Evolutionary conservation across 2,888 invertebrate species (phyloP).

Genomic region (Catotricha subobsoleta): DNA sequence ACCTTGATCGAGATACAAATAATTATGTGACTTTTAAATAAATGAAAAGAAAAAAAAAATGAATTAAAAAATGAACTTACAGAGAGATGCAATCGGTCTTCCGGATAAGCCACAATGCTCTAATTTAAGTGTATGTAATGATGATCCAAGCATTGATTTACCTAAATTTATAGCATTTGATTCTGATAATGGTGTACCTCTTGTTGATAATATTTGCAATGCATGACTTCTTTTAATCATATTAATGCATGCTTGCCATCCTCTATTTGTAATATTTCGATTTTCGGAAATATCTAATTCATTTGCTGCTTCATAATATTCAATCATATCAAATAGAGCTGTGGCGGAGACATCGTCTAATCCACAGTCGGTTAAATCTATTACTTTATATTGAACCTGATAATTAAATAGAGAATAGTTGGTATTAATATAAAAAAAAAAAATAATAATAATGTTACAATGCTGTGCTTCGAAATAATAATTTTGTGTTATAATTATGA

Average conservation of each 20-base stretch:
- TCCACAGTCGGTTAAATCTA: conserved; percentile 27
- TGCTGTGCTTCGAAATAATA: too few relatives aligned
- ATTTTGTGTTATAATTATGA: too few relatives aligned
- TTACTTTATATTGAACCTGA: conserved; percentile 27
- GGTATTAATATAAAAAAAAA: not conserved
- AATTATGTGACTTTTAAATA: not conserved
- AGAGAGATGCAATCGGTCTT: conserved; percentile 52
- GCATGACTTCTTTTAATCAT: conserved; percentile 28
- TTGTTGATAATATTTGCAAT: conserved; percentile 23
- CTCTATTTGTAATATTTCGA: conserved; percentile 52
- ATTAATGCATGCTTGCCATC: conserved; percentile 59
- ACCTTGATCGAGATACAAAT: not conserved
- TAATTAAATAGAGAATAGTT: not conserved
- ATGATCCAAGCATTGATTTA: conserved; percentile 50
- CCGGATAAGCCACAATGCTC: conserved; percentile 60
- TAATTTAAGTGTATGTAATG: conserved; percentile 55
- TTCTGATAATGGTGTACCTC: conserved; percentile 26
- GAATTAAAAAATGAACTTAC: conserved; percentile 30
- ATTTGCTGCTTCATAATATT: conserved; percentile 73
- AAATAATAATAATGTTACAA: not conserved
- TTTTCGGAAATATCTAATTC: conserved; percentile 62
- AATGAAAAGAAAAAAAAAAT: not conserved
- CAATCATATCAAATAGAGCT: conserved; percentile 78
- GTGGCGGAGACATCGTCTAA: conserved; percentile 38
- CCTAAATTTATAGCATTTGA: conserved; percentile 45